Percentiles rank a stretch among this genome's conserved stretches.
Conservation (phyloP, 2,113 vertebrate species). For the Anolis sagrei region DNA sequence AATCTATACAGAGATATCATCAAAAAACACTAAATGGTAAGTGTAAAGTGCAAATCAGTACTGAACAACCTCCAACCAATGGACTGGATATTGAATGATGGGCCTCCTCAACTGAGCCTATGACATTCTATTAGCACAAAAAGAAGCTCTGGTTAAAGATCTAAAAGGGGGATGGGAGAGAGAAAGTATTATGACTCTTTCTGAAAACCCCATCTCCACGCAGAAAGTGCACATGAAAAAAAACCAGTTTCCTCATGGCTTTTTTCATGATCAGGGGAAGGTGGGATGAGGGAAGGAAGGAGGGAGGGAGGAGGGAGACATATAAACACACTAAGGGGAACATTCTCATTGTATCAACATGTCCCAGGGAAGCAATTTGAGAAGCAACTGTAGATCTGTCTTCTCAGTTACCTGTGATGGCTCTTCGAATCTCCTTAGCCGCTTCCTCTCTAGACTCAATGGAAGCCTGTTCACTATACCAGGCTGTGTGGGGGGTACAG, state of each 20-base stretch:
- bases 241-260: neutral
- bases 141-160: neutral
- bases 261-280: neutral
- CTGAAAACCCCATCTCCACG: neutral
- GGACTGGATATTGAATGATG: neutral
- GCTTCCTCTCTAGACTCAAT: slow-evolving; percentile 90
- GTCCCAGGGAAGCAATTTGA: slow-evolving; percentile 38
- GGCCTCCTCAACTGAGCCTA: neutral
- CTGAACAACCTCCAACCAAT: neutral
- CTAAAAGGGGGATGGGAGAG: neutral
- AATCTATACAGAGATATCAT: neutral
- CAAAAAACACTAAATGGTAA: neutral
- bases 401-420: slow-evolving; percentile 84
- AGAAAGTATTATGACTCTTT: neutral
- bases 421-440: slow-evolving; percentile 89
- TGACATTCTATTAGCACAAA: neutral
- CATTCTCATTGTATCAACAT: neutral
- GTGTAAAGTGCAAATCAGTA: neutral
- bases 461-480: slow-evolving; percentile 92
- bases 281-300: too few relatives aligned
- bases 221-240: neutral
- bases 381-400: slow-evolving; percentile 46
- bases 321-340: too few relatives aligned
- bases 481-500: slow-evolving; percentile 91
- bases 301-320: too few relatives aligned